phyloP scores from a whole-genome alignment of 2,888 invertebrate species.

The Leptinotarsa peninsularis region DNA sequence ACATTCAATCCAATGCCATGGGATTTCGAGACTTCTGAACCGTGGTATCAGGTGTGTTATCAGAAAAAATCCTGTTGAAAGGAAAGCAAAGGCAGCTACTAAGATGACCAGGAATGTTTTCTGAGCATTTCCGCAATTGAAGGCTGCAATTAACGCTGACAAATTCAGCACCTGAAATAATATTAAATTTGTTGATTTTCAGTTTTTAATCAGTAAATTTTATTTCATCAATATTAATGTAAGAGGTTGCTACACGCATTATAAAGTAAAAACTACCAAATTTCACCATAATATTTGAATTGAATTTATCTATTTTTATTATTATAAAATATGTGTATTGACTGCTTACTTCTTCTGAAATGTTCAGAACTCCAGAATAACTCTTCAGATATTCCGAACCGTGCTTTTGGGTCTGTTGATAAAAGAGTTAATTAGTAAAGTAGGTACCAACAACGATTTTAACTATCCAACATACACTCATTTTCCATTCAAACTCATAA shows the following conservation, averaged over 20 bases:
- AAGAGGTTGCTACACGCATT: too few relatives aligned
- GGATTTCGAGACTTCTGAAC: conserved; percentile 39
- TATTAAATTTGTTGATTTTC: neutral
- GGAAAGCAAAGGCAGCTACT: conserved; percentile 39
- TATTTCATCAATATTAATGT: too few relatives aligned
- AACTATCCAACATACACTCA: neutral
- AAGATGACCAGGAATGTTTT: conserved; percentile 35
- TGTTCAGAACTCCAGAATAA: conserved; percentile 46
- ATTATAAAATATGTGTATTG: neutral
- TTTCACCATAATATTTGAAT: neutral
- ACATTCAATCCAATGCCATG: conserved; percentile 50
- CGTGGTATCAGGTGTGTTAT: conserved; percentile 40
- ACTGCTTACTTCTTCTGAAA: conserved; percentile 45
- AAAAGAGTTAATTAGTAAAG: neutral
- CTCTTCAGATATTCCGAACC: conserved; percentile 46
- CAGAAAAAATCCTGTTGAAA: conserved; percentile 41
- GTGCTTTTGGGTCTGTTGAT: conserved; percentile 36
- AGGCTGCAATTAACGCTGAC: conserved; percentile 29
- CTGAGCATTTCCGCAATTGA: conserved; percentile 28
- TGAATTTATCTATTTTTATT: neutral
- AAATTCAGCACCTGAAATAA: conserved; percentile 37
- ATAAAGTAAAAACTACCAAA: neutral
- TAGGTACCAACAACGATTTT: neutral
- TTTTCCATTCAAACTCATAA: neutral
- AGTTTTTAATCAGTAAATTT: too few relatives aligned